phyloP scores from a whole-genome alignment of 2,113 vertebrate species.

The Rhinoptilus africanus region DNA sequence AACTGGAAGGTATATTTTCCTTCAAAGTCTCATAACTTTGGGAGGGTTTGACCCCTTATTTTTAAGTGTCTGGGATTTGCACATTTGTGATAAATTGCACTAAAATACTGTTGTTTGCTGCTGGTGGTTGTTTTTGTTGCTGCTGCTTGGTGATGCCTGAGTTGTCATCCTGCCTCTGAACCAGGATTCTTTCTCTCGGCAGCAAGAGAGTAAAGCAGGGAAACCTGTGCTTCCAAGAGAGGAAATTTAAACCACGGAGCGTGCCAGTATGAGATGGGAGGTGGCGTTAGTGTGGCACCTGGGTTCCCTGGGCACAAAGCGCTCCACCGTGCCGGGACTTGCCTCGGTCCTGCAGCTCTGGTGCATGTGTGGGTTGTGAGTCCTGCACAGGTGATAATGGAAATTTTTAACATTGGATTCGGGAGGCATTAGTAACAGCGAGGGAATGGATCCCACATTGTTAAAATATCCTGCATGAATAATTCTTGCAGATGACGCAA shows the following conservation, averaged over 20 bases:
- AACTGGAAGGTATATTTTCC: slow-evolving; percentile 9
- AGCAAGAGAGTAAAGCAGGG: neutral
- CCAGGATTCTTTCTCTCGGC: neutral
- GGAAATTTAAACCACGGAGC: neutral
- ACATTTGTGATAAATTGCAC: neutral
- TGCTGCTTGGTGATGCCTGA: fast-evolving
- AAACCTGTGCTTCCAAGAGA: neutral
- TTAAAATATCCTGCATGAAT: neutral
- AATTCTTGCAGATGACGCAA: neutral
- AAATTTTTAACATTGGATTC: neutral
- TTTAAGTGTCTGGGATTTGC: neutral
- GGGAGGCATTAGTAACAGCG: neutral
- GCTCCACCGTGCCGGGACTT: neutral
- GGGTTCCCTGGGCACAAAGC: neutral
- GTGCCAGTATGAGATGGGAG: neutral
- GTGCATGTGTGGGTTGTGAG: neutral
- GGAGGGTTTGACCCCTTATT: neutral
- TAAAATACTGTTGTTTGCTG: neutral
- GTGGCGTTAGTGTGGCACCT: neutral
- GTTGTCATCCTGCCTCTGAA: neutral
- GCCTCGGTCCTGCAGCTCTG: neutral
- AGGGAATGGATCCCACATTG: neutral
- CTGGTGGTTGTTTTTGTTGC: neutral
- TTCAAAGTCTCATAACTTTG: neutral
- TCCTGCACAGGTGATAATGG: neutral